Evolutionary conservation across 2,113 vertebrate species (phyloP), one percentile per base, ranked within the genome.

Genomic region (Cochlearius cochlearius): DNA sequence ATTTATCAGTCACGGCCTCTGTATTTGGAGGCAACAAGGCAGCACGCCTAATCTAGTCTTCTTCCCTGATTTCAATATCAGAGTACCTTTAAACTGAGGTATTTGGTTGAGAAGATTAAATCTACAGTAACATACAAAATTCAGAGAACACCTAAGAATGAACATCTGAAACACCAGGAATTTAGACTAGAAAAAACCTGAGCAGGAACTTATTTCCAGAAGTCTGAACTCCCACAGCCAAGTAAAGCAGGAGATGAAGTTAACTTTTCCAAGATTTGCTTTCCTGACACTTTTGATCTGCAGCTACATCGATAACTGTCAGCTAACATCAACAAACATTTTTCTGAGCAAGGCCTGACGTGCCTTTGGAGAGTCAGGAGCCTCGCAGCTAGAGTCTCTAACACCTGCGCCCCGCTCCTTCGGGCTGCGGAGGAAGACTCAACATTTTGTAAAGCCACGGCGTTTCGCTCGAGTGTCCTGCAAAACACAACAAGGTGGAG

Each of bases 1-100:
- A 69, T 85, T 94, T 97, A 94, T 86, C 72, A 72, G 92, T 58
- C 85, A 56, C 22, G 19, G 90, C 53, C 86, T 73, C 79, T 63
- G 45, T 47, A 91, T 60, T 93, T 62, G 73, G 82, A 96, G 82
- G 67, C 86, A 77, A 80, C 34, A 60, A 89, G 73, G 64, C 26
- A 94, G 69, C 39, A 75, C 0, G 0, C 53, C 62, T 87, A 36
- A 76, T 32, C 49, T 53, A 50, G 52, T 34, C 64, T 27, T 39
- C 55, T 34, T 45, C 36, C 60, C 73, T 84, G 49, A 45, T 52
- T 88, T 90, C 73, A 92, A 2, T 72, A 85, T 26, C 62, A n/a
- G 20, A 34, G n/a, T 4, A 60, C 52, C 55, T 82, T 53, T 55
- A 85, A 90, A 91, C 9, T 9, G 23, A 93, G 52, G 52, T 34